phyloP scores from a whole-genome alignment of 1,140 invertebrate species.

The Apis cerana region DNA sequence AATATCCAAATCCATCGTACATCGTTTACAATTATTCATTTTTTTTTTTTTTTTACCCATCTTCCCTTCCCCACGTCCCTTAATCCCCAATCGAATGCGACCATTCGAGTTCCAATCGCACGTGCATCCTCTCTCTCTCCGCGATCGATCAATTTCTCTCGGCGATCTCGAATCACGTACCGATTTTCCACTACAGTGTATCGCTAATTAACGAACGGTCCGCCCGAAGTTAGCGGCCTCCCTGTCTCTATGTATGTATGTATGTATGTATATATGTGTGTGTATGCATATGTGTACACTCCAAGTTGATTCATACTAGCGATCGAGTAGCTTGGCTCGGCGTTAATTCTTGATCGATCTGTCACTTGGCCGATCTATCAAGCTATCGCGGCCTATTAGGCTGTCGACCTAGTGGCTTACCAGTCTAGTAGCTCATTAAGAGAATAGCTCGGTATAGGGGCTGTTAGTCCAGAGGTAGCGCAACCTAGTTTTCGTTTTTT shows the following conservation, averaged over 20 bases:
- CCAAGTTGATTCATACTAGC: background rate
- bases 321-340: background rate
- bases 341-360: slow-evolving; percentile 20
- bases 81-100: no score
- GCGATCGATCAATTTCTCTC: background rate
- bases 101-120: background rate
- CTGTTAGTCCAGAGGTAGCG: slow-evolving; percentile 44
- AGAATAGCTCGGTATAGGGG: slow-evolving; percentile 45
- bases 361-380: slow-evolving; percentile 25
- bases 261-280: background rate
- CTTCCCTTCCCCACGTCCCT: no score
- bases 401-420: slow-evolving; percentile 43
- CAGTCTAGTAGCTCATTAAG: slow-evolving; percentile 50
- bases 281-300: background rate
- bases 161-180: background rate
- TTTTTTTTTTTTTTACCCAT: no score
- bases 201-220: slow-evolving; percentile 24
- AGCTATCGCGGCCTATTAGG: slow-evolving; percentile 18
- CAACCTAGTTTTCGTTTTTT: slow-evolving; percentile 50
- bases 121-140: background rate
- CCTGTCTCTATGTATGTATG: background rate
- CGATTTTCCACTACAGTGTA: slow-evolving; percentile 14
- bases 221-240: background rate
- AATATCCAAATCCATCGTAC: no score
- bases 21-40: no score